Evolutionary conservation across 2,113 vertebrate species (phyloP).

Genomic region (Nesogale talazaci): DNA sequence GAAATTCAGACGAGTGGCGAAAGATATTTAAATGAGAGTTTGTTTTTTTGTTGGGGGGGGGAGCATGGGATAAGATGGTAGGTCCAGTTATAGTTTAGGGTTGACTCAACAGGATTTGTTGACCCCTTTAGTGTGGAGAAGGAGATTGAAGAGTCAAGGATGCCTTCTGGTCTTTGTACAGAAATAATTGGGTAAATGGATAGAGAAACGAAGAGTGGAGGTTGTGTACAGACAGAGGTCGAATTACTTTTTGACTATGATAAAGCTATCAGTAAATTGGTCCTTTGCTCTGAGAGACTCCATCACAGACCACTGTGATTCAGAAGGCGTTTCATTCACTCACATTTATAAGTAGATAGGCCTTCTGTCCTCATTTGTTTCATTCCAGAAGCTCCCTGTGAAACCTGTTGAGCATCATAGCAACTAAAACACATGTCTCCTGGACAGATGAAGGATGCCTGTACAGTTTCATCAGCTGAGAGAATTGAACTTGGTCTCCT

Average conservation of each 20-base stretch:
- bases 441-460: not conserved
- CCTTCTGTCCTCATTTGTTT: not conserved
- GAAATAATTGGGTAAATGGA: not conserved
- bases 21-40: not conserved
- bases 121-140: no score
- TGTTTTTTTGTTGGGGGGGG: no score
- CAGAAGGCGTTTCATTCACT: not conserved
- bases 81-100: no score
- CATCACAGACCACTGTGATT: not conserved
- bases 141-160: not conserved
- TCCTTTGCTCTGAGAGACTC: not conserved
- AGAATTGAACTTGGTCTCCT: not conserved
- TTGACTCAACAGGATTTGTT: not conserved
- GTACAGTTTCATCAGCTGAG: not conserved
- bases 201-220: rapidly evolving
- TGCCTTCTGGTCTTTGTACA: not conserved
- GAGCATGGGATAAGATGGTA: no score
- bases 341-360: not conserved
- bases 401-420: not conserved
- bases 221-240: not conserved
- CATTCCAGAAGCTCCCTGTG: not conserved
- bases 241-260: not conserved
- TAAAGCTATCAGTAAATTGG: not conserved
- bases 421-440: not conserved
- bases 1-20: no score